These are phyloP conservation scores for Anser brachyrhynchus DNA, from an alignment of 2,113 vertebrate species.

Conservation along the genomic window DNA sequence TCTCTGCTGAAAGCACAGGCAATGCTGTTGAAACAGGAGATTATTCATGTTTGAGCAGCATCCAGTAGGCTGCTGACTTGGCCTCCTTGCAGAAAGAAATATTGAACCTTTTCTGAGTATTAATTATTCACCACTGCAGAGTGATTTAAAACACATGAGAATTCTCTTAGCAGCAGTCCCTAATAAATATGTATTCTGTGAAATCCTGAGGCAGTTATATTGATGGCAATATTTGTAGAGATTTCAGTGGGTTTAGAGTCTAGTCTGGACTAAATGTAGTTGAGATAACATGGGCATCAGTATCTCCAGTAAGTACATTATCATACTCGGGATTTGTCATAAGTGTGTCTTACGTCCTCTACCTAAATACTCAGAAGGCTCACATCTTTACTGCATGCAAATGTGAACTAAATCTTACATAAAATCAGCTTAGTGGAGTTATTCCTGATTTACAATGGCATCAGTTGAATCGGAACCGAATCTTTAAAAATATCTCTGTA, in stretches of 20 bases:
- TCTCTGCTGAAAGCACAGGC: background rate
- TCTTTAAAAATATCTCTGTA: background rate
- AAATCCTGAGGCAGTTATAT: background rate
- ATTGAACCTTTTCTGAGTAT: background rate
- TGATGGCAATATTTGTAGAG: background rate
- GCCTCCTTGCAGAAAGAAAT: background rate
- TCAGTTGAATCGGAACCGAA: background rate
- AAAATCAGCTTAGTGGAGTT: background rate
- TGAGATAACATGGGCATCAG: background rate
- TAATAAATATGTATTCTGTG: background rate
- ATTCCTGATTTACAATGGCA: background rate
- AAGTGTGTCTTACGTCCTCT: background rate
- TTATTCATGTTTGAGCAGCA: background rate
- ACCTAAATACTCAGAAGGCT: background rate
- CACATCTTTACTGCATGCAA: background rate
- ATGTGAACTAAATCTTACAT: background rate
- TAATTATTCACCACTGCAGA: conserved; percentile 9
- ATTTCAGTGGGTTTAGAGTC: background rate
- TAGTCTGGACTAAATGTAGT: background rate
- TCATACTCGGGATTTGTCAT: background rate
- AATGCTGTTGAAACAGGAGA: background rate
- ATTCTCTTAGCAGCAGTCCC: background rate
- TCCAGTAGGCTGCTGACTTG: background rate
- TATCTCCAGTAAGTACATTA: background rate
- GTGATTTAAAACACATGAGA: background rate